These are phyloP conservation scores for Marasmarcha lunaedactyla DNA, from an alignment of 2,888 invertebrate species.

Conservation along the genomic window DNA sequence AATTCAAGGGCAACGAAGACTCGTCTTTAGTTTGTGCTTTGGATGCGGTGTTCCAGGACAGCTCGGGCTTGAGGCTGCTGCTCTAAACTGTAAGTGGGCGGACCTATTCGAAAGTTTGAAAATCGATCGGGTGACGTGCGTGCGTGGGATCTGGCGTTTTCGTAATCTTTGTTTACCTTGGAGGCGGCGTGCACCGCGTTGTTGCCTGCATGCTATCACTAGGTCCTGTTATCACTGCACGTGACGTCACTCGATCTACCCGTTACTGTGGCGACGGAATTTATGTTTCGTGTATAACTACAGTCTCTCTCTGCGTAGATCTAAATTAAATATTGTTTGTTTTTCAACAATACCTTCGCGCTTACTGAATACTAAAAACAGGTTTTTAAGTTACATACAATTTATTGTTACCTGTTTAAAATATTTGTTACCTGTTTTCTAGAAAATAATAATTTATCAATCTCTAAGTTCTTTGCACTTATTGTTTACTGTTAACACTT, in stretches of 20 bases:
- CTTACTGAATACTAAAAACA: too few relatives aligned
- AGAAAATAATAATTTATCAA: too few relatives aligned
- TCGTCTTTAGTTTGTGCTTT: constrained; percentile 38
- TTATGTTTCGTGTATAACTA: too few relatives aligned
- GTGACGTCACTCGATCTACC: constrained; percentile 18
- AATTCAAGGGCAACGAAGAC: constrained; percentile 59
- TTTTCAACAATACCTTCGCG: too few relatives aligned
- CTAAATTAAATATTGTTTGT: too few relatives aligned
- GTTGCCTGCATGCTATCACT: constrained; percentile 29
- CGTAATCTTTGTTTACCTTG: constrained; percentile 70
- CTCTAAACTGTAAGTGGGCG: constrained; percentile 58
- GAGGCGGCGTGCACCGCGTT: constrained; percentile 62
- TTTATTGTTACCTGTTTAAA: too few relatives aligned
- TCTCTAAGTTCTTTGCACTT: too few relatives aligned
- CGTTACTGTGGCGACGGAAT: constrained; percentile 1
- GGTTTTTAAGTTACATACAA: too few relatives aligned
- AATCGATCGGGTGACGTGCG: constrained; percentile 68
- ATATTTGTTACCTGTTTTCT: too few relatives aligned
- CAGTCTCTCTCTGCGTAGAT: too few relatives aligned
- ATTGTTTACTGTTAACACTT: too few relatives aligned
- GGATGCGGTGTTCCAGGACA: constrained; percentile 42
- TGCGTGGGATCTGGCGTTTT: constrained; percentile 65
- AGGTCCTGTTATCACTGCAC: constrained; percentile 20
- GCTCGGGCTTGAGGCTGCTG: constrained; percentile 36
- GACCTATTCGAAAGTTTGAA: constrained; percentile 61